Evolutionary conservation across 2,797 vertebrate genomes (phyloP), one percentile per base, ranked within the genome.

Genomic region (Huso huso): DNA sequence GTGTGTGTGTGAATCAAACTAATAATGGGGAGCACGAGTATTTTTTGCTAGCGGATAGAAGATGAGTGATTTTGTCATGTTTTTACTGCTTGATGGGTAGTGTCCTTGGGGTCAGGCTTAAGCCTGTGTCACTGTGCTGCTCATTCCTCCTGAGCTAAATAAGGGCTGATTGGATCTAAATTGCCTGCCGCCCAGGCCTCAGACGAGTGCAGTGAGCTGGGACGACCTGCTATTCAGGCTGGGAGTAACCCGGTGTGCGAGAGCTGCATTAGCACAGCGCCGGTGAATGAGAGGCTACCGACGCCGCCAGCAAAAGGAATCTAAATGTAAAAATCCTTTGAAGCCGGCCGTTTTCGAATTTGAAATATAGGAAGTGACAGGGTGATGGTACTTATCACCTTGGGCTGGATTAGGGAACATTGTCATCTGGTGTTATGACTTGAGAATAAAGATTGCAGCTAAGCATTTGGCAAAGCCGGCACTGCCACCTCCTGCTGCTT

Each of bases 131-230:
- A 88, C 88, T 89, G 87, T 90, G 89, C 88, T 88, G 86, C 90
- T 91, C 90, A 91, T 91, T 91, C 90, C 90, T 91, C 90, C 90
- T 91, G 88, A 90, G 88, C 90, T 91, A 91, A 91, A 90, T 91
- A 90, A 90, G 88, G 87, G 86, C 87, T 91, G 90, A 91, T 90
- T 91, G 89, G 89, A 90, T 90, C 90, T 90, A 90, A 91, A 90
- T 91, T 91, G 90, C 90, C 86, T 90, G 82, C 89, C 88, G 88
- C 88, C 89, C 81, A 88, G 87, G 89, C 88, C 81, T 75, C 88
- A 90, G 89, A 90, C 90, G 88, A 91, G 87, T 88, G 88, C 88
- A 88, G 86, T 86, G 87, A 91, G 88, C 83, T 89, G 90, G 86
- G 87, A 85, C 88, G 89, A 89, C 89, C 89, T 87, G 88, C 90